These are phyloP conservation scores for Petaurus breviceps DNA, from an alignment of 2,113 vertebrate species.

Conservation along the genomic window DNA sequence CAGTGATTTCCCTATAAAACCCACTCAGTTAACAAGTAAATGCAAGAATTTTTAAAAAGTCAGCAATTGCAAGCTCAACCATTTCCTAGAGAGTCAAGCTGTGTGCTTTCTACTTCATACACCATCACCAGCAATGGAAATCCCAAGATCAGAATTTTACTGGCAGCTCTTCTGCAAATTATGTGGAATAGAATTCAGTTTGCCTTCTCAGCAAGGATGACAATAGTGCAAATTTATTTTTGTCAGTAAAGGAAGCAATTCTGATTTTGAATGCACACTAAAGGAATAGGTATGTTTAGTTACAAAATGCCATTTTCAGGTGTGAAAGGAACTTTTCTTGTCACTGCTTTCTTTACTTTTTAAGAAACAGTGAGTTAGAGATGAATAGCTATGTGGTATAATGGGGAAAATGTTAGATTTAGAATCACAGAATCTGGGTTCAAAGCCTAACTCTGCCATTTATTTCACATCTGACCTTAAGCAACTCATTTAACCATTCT, in stretches of 20 bases:
- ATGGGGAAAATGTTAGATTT: not conserved
- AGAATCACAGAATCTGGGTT: not conserved
- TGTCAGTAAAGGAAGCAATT: slow-evolving; percentile 44
- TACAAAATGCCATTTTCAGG: slow-evolving; percentile 14
- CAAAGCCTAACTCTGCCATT: not conserved
- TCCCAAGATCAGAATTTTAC: slow-evolving; percentile 21
- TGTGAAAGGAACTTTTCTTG: slow-evolving; percentile 20
- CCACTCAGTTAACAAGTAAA: slow-evolving; percentile 32
- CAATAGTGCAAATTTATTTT: slow-evolving; percentile 55
- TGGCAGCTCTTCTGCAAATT: slow-evolving; percentile 37
- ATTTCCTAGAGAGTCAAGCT: slow-evolving; percentile 65
- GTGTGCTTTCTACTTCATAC: slow-evolving; percentile 58
- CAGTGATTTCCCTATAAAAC: slow-evolving; percentile 55
- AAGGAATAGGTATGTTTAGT: not conserved
- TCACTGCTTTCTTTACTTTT: not conserved
- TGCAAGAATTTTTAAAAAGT: slow-evolving; percentile 31
- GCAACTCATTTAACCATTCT: not conserved
- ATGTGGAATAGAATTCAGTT: slow-evolving; percentile 27
- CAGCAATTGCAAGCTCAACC: slow-evolving; percentile 55
- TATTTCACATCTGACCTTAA: not conserved
- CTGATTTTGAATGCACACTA: slow-evolving; percentile 37
- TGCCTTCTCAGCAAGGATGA: slow-evolving; percentile 52
- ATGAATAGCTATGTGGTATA: not conserved
- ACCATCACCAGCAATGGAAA: slow-evolving; percentile 56
- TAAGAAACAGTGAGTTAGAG: not conserved